Evolutionary conservation across 2,888 invertebrate species (phyloP), one percentile per base, ranked within the genome.

Genomic region (Volucella inflata): DNA sequence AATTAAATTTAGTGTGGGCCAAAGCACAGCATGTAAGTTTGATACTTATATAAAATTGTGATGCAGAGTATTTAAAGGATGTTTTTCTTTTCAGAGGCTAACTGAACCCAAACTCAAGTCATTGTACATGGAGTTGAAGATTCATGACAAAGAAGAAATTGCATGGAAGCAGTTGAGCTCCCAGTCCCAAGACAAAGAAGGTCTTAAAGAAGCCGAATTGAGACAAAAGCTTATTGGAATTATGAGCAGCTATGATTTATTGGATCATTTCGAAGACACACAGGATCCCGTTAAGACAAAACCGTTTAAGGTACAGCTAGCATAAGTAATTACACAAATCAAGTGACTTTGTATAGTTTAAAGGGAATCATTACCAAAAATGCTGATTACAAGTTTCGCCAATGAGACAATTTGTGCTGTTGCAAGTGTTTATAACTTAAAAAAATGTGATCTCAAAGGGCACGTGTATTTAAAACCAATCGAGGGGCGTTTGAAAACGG

Each of bases 111-210:
- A 97, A 91, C 92, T 98, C 38, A 96, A 96, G 89, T 97, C 97
- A 0, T 91, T 98, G 17, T 97, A 96, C 90, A 96, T 96, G 90
- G 98, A 98, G 89, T 92, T 98, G 8, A 97, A 96, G 93, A 94
- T 98, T 53, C 98, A 98, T 85, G 98, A 98, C 90, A 98, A 98
- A 93, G 96, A 97, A 91, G 98, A 98, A 93, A 93, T 98, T 44
- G 94, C 95, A 0, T 95, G 95, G 91, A 98, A 98, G 91, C 95
- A 96, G 89, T 91, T 96, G 2, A 96, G 95, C 90, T 94, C 95
- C 55, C 97, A 98, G 88, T 96, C 96, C 21, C 94, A 95, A 87
- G 98, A 98, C 91, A 96, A 96, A 88, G 97, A 97, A 89, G 98
- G 98, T 0, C 90, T 96, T 8, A 95, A 95, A 90, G 98, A 97